A percentile compares a stretch with the other conserved stretches of the same genome.
Conservation (phyloP, 2,888 invertebrate species). For the Cordylochernes scorpioides region DNA sequence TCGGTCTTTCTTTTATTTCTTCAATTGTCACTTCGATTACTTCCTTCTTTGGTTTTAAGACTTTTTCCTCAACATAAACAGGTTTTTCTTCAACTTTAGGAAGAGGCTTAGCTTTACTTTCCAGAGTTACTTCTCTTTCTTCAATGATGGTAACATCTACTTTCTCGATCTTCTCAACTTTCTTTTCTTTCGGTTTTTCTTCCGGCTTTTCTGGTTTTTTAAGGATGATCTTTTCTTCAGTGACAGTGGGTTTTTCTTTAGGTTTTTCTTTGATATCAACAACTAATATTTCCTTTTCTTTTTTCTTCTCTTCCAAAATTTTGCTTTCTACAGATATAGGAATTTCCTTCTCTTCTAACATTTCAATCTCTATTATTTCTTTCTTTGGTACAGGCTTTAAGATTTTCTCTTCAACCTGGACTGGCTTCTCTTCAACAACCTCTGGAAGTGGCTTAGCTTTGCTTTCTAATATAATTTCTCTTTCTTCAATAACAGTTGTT, state of each 20-base stretch:
- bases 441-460: constrained; percentile 4
- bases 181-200: constrained; percentile 2
- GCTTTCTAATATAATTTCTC: constrained; percentile 2
- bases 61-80: constrained; percentile 4
- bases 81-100: constrained; percentile 2
- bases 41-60: constrained; percentile 4
- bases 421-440: constrained; percentile 1
- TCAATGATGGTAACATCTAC: too few species aligned
- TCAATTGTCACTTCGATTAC: not conserved
- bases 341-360: not conserved
- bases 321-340: not conserved
- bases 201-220: too few species aligned
- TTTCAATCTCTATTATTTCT: constrained; percentile 2
- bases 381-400: not conserved
- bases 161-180: constrained; percentile 3
- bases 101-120: constrained; percentile 4
- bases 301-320: not conserved
- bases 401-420: constrained; percentile 2
- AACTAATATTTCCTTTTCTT: not conserved
- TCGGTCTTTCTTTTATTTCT: constrained; percentile 4
- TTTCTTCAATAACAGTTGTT: constrained; percentile 1
- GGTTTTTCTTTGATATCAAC: too few species aligned
- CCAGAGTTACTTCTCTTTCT: constrained; percentile 2
- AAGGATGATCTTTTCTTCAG: not conserved
- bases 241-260: too few species aligned